These are phyloP conservation scores for Drosophila ananassae DNA, from an alignment of 1,140 invertebrate species.

Conservation along the genomic window DNA sequence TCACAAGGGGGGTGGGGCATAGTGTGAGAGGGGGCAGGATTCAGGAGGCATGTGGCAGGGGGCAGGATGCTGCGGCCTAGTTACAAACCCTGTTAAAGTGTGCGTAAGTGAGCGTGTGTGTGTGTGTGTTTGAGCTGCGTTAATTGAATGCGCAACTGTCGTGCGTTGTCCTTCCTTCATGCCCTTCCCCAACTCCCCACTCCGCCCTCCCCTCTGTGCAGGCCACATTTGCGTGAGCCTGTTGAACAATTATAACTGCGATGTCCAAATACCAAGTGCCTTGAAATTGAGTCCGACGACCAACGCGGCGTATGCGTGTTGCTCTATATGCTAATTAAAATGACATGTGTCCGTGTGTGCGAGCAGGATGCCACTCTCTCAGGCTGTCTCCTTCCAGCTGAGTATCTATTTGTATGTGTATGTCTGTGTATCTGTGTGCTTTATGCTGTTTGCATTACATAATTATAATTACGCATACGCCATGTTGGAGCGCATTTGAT, in stretches of 20 bases:
- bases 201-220: background rate
- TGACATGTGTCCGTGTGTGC: slow-evolving; percentile 42
- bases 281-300: slow-evolving; percentile 74
- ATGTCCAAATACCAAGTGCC: slow-evolving; percentile 80
- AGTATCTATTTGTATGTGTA: slow-evolving; percentile 19
- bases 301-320: slow-evolving; percentile 76
- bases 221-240: slow-evolving; percentile 69
- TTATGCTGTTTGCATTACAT: slow-evolving; percentile 75
- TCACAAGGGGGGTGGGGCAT: slow-evolving; percentile 19
- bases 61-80: slow-evolving; percentile 57
- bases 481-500: slow-evolving; percentile 70
- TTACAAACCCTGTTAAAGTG: slow-evolving; percentile 31
- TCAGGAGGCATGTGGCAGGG: background rate
- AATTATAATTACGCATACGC: slow-evolving; percentile 80
- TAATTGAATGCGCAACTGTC: slow-evolving; percentile 80
- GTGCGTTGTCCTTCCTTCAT: slow-evolving; percentile 21
- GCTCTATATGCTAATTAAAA: slow-evolving; percentile 80
- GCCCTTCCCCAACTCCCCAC: background rate
- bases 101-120: slow-evolving; percentile 12
- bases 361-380: slow-evolving; percentile 5
- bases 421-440: slow-evolving; percentile 36
- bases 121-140: slow-evolving; percentile 52
- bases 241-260: slow-evolving; percentile 77
- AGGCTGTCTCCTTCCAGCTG: slow-evolving; percentile 13
- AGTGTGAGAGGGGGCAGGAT: slow-evolving; percentile 6